Conservation (phyloP, 2,113 vertebrate species). For the Megaceryle maxima region DNA sequence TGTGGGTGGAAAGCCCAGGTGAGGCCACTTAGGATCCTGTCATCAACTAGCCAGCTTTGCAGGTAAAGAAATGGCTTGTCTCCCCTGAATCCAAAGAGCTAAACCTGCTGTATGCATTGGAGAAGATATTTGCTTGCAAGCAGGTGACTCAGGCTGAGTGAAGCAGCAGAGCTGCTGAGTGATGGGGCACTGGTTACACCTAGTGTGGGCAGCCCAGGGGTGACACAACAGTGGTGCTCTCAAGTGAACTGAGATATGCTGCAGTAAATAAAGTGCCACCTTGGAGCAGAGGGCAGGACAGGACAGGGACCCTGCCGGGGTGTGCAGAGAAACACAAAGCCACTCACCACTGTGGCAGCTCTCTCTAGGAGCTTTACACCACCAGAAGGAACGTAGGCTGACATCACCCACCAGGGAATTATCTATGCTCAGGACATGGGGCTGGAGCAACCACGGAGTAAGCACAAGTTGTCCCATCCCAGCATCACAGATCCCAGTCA, state of each 20-base stretch:
- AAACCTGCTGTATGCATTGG: rapidly evolving
- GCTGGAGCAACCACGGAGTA: not conserved
- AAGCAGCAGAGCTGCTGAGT: not conserved
- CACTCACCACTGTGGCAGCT: not conserved
- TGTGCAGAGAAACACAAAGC: not conserved
- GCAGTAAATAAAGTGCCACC: not conserved
- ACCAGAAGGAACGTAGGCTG: not conserved
- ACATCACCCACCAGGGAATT: not conserved
- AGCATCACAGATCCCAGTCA: not conserved
- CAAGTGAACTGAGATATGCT: rapidly evolving
- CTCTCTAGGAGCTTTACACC: not conserved
- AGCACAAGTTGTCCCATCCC: not conserved
- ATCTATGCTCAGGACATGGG: not conserved
- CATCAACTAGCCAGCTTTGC: not conserved
- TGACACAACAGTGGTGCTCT: not conserved
- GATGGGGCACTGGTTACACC: not conserved
- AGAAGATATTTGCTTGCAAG: rapidly evolving
- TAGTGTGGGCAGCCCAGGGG: not conserved
- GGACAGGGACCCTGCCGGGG: not conserved
- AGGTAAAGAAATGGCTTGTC: not conserved
- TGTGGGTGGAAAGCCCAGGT: not conserved
- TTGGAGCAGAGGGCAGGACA: too few relatives aligned
- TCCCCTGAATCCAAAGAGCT: not conserved
- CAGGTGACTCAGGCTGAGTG: rapidly evolving
- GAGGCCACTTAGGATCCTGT: not conserved